These are phyloP conservation scores for Galbula dea DNA, from an alignment of 2,113 vertebrate genomes.

Conservation along the genomic window DNA sequence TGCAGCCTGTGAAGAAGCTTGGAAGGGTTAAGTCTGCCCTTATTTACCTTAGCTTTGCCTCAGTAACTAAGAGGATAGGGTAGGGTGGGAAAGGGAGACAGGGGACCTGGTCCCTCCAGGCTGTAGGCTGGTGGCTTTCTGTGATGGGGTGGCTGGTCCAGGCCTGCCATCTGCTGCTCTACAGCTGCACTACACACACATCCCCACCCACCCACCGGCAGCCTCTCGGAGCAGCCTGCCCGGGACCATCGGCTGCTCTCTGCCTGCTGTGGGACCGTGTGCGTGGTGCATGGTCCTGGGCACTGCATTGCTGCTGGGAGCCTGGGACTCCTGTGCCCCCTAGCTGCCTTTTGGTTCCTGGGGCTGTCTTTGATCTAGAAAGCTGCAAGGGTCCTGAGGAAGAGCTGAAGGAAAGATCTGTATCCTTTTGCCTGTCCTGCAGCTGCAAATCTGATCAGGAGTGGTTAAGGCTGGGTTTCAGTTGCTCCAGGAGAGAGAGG, in stretches of 20 bases:
- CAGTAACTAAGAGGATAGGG: neutral
- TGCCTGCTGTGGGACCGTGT: rapidly evolving
- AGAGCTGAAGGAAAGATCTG: neutral
- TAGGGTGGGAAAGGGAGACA: neutral
- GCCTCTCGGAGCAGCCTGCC: neutral
- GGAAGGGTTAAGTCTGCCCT: neutral
- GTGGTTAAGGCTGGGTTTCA: neutral
- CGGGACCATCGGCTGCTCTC: neutral
- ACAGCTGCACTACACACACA: neutral
- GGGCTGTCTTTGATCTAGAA: neutral
- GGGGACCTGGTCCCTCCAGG: neutral
- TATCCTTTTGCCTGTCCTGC: neutral
- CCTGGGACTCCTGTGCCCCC: neutral
- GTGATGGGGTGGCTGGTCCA: neutral
- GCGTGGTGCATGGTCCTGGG: neutral
- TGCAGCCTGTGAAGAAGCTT: neutral
- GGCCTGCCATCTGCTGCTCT: neutral
- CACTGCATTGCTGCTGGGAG: neutral
- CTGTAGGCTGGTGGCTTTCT: neutral
- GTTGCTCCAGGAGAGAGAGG: neutral
- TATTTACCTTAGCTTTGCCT: neutral
- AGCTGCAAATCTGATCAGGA: neutral
- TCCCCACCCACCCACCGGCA: neutral
- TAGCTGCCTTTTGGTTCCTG: neutral
- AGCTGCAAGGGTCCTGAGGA: neutral